Percentiles rank a stretch among this genome's conserved stretches.
phyloP scores from a whole-genome alignment of 1,140 invertebrate genomes.

The Mya arenaria region DNA sequence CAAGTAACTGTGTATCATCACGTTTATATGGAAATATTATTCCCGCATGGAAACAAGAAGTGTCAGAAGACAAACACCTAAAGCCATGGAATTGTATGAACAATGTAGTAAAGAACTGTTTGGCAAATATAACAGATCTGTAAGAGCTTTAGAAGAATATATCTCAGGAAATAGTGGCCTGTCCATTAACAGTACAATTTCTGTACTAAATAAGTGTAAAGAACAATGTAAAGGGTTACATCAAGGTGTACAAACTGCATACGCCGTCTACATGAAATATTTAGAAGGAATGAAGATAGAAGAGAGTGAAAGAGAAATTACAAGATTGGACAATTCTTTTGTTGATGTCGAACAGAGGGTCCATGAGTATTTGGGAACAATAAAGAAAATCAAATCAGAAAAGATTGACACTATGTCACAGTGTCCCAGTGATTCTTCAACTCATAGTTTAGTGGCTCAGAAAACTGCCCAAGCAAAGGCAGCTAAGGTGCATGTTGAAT shows the following conservation, averaged over 20 bases:
- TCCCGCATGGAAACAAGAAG: conserved; percentile 1
- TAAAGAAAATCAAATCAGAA: conserved; percentile 4
- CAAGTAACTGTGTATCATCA: too few relatives aligned
- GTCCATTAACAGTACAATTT: conserved; percentile 13
- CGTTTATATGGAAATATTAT: too few relatives aligned
- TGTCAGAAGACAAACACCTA: not conserved
- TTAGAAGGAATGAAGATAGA: conserved; percentile 5
- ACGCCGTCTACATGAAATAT: not conserved
- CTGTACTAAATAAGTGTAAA: not conserved
- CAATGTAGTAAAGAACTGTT: not conserved
- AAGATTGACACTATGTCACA: conserved; percentile 8
- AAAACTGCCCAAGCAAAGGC: conserved; percentile 15
- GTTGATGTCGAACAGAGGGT: not conserved
- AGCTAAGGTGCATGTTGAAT: not conserved
- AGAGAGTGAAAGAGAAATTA: not conserved
- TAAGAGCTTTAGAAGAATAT: not conserved
- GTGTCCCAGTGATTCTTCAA: not conserved
- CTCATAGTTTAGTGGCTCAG: not conserved
- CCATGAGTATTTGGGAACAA: not conserved
- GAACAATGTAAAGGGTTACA: not conserved
- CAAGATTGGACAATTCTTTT: conserved; percentile 17
- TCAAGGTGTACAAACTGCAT: not conserved
- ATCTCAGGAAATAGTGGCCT: not conserved
- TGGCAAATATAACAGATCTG: not conserved
- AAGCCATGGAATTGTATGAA: conserved; percentile 8